Base-by-base conservation (phyloP, 1,140 invertebrate genomes). In the Nixonia krombeini region DNA sequence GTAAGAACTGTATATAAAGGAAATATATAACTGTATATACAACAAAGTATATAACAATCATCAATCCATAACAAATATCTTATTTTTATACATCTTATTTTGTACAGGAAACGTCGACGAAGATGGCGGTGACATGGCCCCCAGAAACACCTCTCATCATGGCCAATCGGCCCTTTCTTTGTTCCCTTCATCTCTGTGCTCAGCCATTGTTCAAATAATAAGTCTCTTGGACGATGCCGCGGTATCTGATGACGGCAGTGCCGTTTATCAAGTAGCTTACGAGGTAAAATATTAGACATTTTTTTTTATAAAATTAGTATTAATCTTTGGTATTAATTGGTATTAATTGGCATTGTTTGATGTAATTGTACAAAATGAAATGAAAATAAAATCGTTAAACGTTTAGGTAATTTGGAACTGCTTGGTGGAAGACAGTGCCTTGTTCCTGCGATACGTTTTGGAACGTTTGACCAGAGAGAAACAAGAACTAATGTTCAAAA, bases 151-250 rank as follows among this genome's bases (percentile, higher is more conserved):
- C 0, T 87, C 90, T 1, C 93, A 94, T 81, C 92, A 93, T 79
- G 89, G 95, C 33, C 95, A 96, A 78, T 91, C 94, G 0, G 95
- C 96, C 0, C 94, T 97, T 73, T 94, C 95, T 1, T 87, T 99
- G 16, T 99, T 99, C 84, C 97, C 98, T 1, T 99, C 97, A 1
- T 95, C 94, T 23, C 87, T 99, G 12, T 98, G 97, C 81, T 94
- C 96, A 4, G 94, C 97, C 2, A 96, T 97, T 0, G 90, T 98
- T 53, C 93, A 94, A 76, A 98, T 99, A 46, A 94, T 99, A 15
- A 92, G 94, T 74, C 87, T 99, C 38, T 84, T 99, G 15, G 97
- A 99, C 80, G 98, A 99, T 86, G 92, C 95, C 5, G 95, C 97
- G 15, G 96, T 99, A 5, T 95, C 94, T 5, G 86, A 89, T n/a